These are phyloP conservation scores for Plodia interpunctella DNA, from an alignment of 1,140 invertebrate species.

Conservation along the genomic window DNA sequence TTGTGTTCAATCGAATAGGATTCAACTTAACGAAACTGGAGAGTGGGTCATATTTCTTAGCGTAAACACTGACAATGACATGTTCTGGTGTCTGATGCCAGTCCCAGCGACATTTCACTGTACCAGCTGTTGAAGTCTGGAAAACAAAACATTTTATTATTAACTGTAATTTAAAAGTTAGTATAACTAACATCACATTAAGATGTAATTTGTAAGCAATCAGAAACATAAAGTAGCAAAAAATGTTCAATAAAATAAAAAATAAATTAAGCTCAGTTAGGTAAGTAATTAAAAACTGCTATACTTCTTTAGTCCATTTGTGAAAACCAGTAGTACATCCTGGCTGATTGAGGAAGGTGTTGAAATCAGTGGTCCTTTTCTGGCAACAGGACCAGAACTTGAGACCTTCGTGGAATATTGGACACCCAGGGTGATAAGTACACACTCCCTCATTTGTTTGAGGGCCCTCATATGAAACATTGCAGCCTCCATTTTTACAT, in stretches of 20 bases:
- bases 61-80: conserved; percentile 92
- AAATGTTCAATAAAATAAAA: too few species aligned
- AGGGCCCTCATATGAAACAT: conserved; percentile 83
- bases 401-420: conserved; percentile 98
- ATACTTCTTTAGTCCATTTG: conserved; percentile 89
- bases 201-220: too few species aligned
- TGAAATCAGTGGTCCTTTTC: conserved; percentile 95
- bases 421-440: conserved; percentile 90
- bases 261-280: too few species aligned
- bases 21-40: conserved; percentile 88
- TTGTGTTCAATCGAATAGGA: conserved; percentile 87
- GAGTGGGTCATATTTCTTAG: conserved; percentile 91
- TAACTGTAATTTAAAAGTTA: too few species aligned
- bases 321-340: conserved; percentile 91
- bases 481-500: conserved; percentile 94
- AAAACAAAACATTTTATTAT: conserved; percentile 20
- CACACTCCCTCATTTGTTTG: conserved; percentile 83
- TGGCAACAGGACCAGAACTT: conserved; percentile 99
- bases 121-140: conserved; percentile 74
- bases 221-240: too few species aligned
- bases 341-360: conserved; percentile 91
- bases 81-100: conserved; percentile 93
- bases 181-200: too few species aligned
- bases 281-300: too few species aligned
- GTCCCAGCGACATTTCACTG: conserved; percentile 90